Evolutionary conservation across 2,888 invertebrate genomes (phyloP).

Genomic region (Micoletzkya japonica): DNA sequence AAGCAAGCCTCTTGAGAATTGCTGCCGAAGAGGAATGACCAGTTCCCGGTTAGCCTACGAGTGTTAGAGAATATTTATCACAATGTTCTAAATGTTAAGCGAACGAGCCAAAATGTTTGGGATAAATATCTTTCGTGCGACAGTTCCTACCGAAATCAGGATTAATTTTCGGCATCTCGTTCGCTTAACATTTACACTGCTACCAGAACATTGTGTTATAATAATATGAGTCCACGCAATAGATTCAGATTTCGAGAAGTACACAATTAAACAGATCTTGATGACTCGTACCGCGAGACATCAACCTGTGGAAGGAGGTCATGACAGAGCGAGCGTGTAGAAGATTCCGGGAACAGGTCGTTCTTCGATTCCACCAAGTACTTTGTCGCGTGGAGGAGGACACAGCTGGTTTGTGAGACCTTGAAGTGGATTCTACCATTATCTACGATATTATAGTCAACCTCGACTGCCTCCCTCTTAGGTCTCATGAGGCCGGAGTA

Average conservation of each 20-base stretch:
- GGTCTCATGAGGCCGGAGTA: constrained; percentile 22
- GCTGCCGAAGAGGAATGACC: constrained; percentile 23
- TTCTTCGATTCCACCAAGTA: not conserved
- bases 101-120: too few species aligned
- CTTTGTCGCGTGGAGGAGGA: constrained; percentile 14
- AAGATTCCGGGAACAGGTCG: constrained; percentile 1
- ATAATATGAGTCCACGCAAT: not conserved
- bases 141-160: too few species aligned
- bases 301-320: constrained; percentile 20
- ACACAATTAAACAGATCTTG: not conserved
- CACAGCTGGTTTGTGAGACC: constrained; percentile 17
- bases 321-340: constrained; percentile 9
- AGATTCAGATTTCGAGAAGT: not conserved
- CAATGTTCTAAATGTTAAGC: too few species aligned
- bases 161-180: too few species aligned
- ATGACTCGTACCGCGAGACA: constrained; percentile 4
- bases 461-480: constrained; percentile 27
- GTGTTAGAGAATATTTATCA: not conserved
- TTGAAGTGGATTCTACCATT: not conserved
- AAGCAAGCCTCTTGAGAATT: constrained; percentile 35
- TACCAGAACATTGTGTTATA: too few species aligned
- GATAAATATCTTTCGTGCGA: not conserved
- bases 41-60: constrained; percentile 19
- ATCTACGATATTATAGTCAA: not conserved
- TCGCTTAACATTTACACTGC: too few species aligned